A percentile compares a stretch with the other conserved stretches of the same genome.
phyloP scores from a whole-genome alignment of 2,888 invertebrate genomes.

The Achlya flavicornis region DNA sequence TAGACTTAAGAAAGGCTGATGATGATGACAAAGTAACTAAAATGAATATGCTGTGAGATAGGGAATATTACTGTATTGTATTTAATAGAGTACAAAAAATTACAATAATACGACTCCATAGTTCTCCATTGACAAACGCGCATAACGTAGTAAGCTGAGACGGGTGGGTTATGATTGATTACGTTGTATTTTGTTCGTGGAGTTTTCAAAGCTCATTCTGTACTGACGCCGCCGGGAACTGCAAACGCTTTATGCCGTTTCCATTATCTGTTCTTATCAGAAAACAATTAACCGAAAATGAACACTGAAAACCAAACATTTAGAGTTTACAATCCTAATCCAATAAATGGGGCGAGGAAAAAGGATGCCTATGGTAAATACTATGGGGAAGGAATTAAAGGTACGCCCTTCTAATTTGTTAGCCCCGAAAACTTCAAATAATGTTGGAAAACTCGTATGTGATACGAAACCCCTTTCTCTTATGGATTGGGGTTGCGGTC shows the following conservation, averaged over 20 bases:
- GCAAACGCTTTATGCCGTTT: slow-evolving; percentile 15
- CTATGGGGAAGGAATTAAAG: background rate
- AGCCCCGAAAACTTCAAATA: background rate
- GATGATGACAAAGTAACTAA: too few relatives aligned
- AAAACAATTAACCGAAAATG: slow-evolving; percentile 42
- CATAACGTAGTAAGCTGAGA: slow-evolving; percentile 70
- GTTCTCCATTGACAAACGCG: slow-evolving; percentile 59
- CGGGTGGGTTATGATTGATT: slow-evolving; percentile 77
- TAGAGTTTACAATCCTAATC: slow-evolving; percentile 58
- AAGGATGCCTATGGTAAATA: slow-evolving; percentile 15
- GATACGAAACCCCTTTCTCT: slow-evolving; percentile 7
- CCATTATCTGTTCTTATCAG: slow-evolving; percentile 26
- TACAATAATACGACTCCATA: slow-evolving; percentile 48
- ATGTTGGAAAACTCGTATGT: background rate
- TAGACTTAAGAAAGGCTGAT: too few relatives aligned
- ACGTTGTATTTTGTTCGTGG: slow-evolving; percentile 67
- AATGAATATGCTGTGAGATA: too few relatives aligned
- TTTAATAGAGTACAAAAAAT: too few relatives aligned
- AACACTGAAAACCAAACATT: slow-evolving; percentile 49
- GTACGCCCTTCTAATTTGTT: background rate
- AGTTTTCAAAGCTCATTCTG: slow-evolving; percentile 55
- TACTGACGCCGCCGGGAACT: slow-evolving; percentile 18
- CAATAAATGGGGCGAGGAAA: slow-evolving; percentile 43
- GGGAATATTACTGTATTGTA: too few relatives aligned
- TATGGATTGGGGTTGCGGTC: slow-evolving; percentile 22